Conservation (phyloP, 2,113 vertebrate genomes). For the Aspiorhynchus laticeps region DNA sequence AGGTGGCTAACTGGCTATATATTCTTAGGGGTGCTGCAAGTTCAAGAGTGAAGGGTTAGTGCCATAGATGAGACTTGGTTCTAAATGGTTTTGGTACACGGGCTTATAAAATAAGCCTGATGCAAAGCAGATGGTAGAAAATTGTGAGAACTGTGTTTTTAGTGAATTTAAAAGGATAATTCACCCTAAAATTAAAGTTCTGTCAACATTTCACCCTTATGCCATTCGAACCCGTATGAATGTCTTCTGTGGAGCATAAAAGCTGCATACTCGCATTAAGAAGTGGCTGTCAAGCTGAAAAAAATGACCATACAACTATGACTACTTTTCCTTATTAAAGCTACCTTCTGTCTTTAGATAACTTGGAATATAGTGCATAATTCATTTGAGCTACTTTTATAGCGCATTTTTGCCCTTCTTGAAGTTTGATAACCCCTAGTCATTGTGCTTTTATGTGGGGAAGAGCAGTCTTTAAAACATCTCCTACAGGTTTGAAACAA, state of each 20-base stretch:
- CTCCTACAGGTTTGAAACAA: background rate
- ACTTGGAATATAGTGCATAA: background rate
- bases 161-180: conserved; percentile 17
- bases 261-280: background rate
- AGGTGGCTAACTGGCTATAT: conserved; percentile 4
- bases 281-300: background rate
- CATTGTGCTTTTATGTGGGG: background rate
- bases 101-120: background rate
- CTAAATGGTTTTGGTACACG: background rate
- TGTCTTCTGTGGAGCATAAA: background rate
- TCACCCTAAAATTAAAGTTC: background rate
- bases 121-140: background rate
- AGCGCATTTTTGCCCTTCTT: background rate
- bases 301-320: background rate
- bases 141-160: background rate
- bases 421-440: background rate
- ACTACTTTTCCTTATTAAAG: background rate
- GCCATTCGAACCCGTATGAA: background rate
- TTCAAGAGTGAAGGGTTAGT: conserved; percentile 15
- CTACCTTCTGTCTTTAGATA: background rate
- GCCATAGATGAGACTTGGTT: conserved; percentile 34
- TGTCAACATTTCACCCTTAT: background rate
- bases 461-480: background rate
- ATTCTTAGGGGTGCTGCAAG: background rate
- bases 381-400: background rate